Base-by-base conservation (phyloP, 2,113 vertebrate genomes). In the cattle (Bos taurus) region DNA sequence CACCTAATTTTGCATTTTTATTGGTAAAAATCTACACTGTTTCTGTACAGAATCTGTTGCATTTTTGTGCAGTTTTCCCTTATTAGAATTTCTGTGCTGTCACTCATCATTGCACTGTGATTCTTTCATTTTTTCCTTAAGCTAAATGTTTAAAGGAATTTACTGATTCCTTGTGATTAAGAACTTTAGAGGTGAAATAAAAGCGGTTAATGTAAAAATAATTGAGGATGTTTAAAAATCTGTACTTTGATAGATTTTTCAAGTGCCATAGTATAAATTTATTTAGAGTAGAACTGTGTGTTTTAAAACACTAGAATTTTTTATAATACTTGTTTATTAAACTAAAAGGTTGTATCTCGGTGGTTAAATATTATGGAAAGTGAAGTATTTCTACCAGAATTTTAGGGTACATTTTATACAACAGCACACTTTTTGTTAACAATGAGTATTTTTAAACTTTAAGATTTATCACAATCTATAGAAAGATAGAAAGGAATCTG, bases 221-320 rank as follows among this genome's bases (percentile, higher is more conserved):
- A 93, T 90, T 90, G 77, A 88, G 43, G 54, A 33, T 94, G 43
- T 43, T 92, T 91, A 95, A 95, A 94, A 94, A 92, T 81, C 23
- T n/a, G 83, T 59, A 93, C 50, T 86, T 93, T 95, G 78, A 74
- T 85, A 97, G 59, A 64, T 93, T 98, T 71, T 97, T 95, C n/a
- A 97, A 96, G 78, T 36, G 82, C 33, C 13, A 14, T 40, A 80
- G 30, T 86, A 87, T 81, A 92, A 50, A 84, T 95, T 88, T 94
- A 82, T 83, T 94, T 95, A 81, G 60, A 46, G n/a, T 77, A 92
- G 25, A 93, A 89, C 30, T 84, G 46, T 88, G 48, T 40, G n/a
- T 86, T 96, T 93, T 90, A 91, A 92, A 96, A 97, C 21, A 54
- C n/a, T 86, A 19, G 64, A 92, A 40, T 71, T 96, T 26, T 78